phyloP scores from a whole-genome alignment of 2,113 vertebrate genomes.

The Charadrius vociferus region DNA sequence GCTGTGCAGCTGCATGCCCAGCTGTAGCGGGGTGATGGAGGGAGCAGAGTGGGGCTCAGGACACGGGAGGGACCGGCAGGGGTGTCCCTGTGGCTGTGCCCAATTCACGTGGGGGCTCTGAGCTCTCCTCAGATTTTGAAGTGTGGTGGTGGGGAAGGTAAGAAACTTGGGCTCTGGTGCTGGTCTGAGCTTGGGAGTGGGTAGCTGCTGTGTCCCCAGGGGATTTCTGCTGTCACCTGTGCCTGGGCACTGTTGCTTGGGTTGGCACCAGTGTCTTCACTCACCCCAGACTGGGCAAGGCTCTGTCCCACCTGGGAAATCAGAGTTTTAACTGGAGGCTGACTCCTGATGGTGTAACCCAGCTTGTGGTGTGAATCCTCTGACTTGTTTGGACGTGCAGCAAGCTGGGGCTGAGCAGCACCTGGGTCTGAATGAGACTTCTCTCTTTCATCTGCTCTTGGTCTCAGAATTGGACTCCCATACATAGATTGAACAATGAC shows the following conservation, averaged over 20 bases:
- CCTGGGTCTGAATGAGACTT: background rate
- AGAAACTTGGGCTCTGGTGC: background rate
- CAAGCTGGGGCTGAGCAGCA: background rate
- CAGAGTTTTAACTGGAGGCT: background rate
- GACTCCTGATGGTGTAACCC: background rate
- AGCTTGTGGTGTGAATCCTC: background rate
- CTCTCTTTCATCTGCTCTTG: background rate
- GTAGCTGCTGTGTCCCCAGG: background rate
- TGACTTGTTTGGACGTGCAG: background rate
- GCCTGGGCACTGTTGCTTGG: background rate
- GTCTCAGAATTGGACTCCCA: background rate
- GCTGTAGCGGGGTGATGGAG: background rate
- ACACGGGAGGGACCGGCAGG: background rate
- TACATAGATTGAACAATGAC: background rate
- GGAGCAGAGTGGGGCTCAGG: background rate
- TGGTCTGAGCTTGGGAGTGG: background rate
- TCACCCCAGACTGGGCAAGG: background rate
- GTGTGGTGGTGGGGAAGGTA: background rate
- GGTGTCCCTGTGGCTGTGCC: background rate
- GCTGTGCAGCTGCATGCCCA: background rate
- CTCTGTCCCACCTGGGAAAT: background rate
- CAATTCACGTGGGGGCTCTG: background rate
- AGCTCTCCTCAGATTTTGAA: background rate
- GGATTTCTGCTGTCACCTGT: background rate
- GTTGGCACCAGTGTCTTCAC: background rate